These are phyloP conservation scores for Monochamus alternatus DNA, from an alignment of 2,888 invertebrate species.

Conservation along the genomic window DNA sequence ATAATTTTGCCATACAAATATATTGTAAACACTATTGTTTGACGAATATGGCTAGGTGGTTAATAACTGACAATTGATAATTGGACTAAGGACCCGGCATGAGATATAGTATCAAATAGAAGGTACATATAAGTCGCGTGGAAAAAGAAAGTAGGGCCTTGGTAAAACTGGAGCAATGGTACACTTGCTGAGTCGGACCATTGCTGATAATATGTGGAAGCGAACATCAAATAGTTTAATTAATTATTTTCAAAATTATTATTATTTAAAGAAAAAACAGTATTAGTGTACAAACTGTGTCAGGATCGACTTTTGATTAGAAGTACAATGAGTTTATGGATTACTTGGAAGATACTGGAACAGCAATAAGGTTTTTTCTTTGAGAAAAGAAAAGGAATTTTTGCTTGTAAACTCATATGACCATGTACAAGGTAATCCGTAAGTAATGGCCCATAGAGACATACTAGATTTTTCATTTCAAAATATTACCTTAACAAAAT, in stretches of 20 bases:
- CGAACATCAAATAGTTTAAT: not conserved
- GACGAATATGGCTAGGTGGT: constrained; percentile 23
- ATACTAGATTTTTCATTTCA: too few relatives aligned
- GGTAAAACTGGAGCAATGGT: constrained; percentile 22
- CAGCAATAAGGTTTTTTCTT: too few relatives aligned
- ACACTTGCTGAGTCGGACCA: constrained; percentile 16
- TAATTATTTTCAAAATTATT: not conserved
- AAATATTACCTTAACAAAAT: too few relatives aligned
- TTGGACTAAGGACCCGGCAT: constrained; percentile 10
- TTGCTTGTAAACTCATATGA: too few relatives aligned
- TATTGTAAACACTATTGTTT: constrained; percentile 25
- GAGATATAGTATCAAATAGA: constrained; percentile 6
- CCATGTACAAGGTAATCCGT: too few relatives aligned
- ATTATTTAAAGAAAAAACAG: too few relatives aligned
- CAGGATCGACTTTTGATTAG: too few relatives aligned
- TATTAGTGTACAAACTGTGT: too few relatives aligned
- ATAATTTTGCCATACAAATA: constrained; percentile 24
- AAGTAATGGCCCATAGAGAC: too few relatives aligned
- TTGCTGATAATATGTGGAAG: not conserved
- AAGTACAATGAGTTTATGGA: too few relatives aligned
- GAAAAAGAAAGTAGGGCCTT: constrained; percentile 31
- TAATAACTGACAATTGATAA: constrained; percentile 1
- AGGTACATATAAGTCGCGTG: not conserved
- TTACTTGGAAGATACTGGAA: too few relatives aligned
- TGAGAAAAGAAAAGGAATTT: too few relatives aligned